Base-by-base conservation (phyloP, 2,113 vertebrate genomes). In the Rhombomys opimus region DNA sequence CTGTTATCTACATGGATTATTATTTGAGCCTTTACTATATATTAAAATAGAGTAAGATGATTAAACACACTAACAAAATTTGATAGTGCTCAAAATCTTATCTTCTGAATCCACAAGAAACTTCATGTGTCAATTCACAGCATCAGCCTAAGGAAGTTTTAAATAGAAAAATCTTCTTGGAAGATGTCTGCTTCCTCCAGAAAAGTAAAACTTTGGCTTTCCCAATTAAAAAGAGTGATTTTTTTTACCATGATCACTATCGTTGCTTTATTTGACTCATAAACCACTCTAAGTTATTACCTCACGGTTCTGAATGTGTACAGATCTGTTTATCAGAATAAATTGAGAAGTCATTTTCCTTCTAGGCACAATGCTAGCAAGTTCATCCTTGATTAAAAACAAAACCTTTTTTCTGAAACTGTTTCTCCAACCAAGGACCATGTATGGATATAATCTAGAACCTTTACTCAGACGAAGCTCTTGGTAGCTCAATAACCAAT, bases 181-280 rank as follows among this genome's bases (percentile, higher is more conserved):
- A 80, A 85, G 17, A 70, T 82, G 7, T 11, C 25, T 86, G 17
- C 14, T 94, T 94, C 68, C 90, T 63, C 13, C 18, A 92, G 23
- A 87, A 80, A 96, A 89, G 11, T 88, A 82, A 90, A 97, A 65
- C 3, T 65, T 78, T 22, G 2, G 2, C 12, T 93, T 90, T 52
- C 25, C 10, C 41, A 76, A 57, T 52, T 84, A 38, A 92, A 96
- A 87, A 75, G 38, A 90, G 65, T 73, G 90, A 73, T 72, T n/a
- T 35, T 88, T 96, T 96, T 93, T 89, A 57, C 78, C 41, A 85
- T 80, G 32, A 90, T 68, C 32, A 61, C 11, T 90, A 10, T 38
- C 25, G 25, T 72, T 20, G 67, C 15, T 92, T 23, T 38, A 82
- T 87, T 86, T 38, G 15, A 18, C 46, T 92, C 87, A 61, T 84